Evolutionary conservation across 2,888 invertebrate genomes (phyloP).

Genomic region (Linhomoeus sp.): DNA sequence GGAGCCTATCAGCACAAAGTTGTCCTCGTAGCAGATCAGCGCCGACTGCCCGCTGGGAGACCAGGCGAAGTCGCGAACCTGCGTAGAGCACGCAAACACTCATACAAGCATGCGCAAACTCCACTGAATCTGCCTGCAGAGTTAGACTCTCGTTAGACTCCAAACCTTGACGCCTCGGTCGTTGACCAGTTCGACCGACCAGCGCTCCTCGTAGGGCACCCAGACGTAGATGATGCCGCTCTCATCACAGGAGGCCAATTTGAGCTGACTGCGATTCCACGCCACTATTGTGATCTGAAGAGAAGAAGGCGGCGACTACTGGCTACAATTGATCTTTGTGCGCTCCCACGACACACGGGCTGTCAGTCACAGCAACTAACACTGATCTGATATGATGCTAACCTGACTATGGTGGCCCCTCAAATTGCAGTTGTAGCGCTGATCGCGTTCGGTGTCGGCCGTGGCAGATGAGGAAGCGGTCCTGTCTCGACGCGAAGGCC

Average conservation of each 20-base stretch:
- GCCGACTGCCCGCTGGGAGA: slow-evolving; percentile 96
- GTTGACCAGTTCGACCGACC: slow-evolving; percentile 97
- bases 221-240: slow-evolving; percentile 96
- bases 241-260: slow-evolving; percentile 87
- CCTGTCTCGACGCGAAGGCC: no score
- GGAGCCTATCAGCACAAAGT: slow-evolving; percentile 89
- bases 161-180: slow-evolving; percentile 67
- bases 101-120: no score
- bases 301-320: no score
- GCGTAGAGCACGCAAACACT: not conserved
- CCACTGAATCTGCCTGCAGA: no score
- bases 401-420: slow-evolving; percentile 89
- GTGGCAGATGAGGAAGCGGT: not conserved
- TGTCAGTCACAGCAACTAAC: not conserved
- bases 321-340: not conserved
- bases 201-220: slow-evolving; percentile 95
- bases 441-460: not conserved
- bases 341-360: not conserved
- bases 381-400: slow-evolving; percentile 11
- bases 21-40: slow-evolving; percentile 90
- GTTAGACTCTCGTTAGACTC: no score
- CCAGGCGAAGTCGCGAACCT: slow-evolving; percentile 92
- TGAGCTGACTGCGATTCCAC: slow-evolving; percentile 97
- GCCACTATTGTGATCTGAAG: slow-evolving; percentile 68
- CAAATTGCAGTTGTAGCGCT: slow-evolving; percentile 61